phyloP scores from a whole-genome alignment of 1,140 invertebrate species.

The Anthonomus grandis region DNA sequence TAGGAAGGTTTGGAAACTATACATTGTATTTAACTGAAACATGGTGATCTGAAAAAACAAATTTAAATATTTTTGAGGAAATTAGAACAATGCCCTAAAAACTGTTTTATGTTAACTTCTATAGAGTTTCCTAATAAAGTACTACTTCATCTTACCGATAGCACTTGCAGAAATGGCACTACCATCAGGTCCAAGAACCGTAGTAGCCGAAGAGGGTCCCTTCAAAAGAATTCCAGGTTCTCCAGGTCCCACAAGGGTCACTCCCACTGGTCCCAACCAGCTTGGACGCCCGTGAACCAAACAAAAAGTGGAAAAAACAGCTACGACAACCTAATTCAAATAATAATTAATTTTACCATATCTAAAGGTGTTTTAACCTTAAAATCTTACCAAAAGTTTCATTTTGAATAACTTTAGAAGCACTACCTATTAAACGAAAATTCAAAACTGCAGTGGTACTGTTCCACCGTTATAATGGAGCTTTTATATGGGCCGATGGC shows the following conservation, averaged over 20 bases:
- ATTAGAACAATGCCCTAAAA: background rate
- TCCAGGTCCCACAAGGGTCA: constrained; percentile 14
- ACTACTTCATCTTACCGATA: constrained; percentile 9
- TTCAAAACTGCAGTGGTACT: background rate
- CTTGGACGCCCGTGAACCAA: constrained; percentile 5
- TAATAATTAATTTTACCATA: background rate
- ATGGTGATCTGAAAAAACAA: background rate
- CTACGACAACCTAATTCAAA: background rate
- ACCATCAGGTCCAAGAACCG: constrained; percentile 29
- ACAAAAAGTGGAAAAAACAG: background rate
- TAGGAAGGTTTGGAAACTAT: no score
- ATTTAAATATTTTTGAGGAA: no score
- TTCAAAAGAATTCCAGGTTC: constrained; percentile 24
- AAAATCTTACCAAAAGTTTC: constrained; percentile 13
- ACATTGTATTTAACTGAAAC: no score
- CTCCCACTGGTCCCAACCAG: constrained; percentile 14
- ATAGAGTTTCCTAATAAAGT: background rate
- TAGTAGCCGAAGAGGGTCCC: constrained; percentile 28
- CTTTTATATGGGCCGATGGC: constrained; percentile 4
- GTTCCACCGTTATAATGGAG: background rate
- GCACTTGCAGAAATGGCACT: constrained; percentile 26
- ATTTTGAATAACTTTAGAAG: constrained; percentile 1
- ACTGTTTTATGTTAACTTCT: background rate
- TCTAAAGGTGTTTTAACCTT: background rate
- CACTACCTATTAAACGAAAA: background rate